phyloP scores from a whole-genome alignment of 1,140 invertebrate species.

The Drosophila nikananu region DNA sequence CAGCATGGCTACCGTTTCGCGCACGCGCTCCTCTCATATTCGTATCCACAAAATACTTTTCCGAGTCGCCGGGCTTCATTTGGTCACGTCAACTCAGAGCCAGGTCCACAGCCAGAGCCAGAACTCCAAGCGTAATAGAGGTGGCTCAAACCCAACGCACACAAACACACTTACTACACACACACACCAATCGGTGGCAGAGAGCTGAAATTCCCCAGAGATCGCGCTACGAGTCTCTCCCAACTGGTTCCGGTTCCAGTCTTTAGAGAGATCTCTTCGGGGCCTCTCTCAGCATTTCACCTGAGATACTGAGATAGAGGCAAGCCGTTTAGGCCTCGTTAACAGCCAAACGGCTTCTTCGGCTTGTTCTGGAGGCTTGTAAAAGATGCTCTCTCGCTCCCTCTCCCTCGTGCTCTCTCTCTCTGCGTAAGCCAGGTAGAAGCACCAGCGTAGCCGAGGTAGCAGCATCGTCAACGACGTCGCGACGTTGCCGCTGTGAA shows the following conservation, averaged over 20 bases:
- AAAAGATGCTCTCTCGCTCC: slow-evolving; percentile 35
- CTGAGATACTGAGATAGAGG: slow-evolving; percentile 47
- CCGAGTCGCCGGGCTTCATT: slow-evolving; percentile 67
- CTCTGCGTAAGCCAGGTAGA: slow-evolving; percentile 84
- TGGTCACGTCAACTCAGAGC: slow-evolving; percentile 72
- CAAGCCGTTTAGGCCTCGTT: slow-evolving; percentile 81
- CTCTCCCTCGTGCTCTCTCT: slow-evolving; percentile 44
- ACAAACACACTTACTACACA: slow-evolving; percentile 9
- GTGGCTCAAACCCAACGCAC: slow-evolving; percentile 55
- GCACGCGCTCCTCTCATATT: slow-evolving; percentile 65
- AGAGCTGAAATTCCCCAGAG: slow-evolving; percentile 30
- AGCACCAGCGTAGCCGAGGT: slow-evolving; percentile 79
- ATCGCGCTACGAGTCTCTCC: slow-evolving; percentile 5
- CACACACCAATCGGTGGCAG: slow-evolving; percentile 3
- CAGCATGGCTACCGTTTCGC: slow-evolving; percentile 74
- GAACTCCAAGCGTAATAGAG: slow-evolving; percentile 72
- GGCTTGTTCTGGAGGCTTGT: slow-evolving; percentile 61
- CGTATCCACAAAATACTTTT: slow-evolving; percentile 78
- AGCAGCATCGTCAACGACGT: slow-evolving; percentile 72
- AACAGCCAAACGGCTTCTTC: slow-evolving; percentile 81
- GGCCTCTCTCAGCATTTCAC: slow-evolving; percentile 34
- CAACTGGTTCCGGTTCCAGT: slow-evolving; percentile 73
- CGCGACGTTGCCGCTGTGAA: slow-evolving; percentile 40
- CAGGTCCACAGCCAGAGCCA: slow-evolving; percentile 16
- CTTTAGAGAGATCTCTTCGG: slow-evolving; percentile 33